These are phyloP conservation scores for Euborellia annulipes DNA, from an alignment of 1,140 invertebrate species.

Conservation along the genomic window DNA sequence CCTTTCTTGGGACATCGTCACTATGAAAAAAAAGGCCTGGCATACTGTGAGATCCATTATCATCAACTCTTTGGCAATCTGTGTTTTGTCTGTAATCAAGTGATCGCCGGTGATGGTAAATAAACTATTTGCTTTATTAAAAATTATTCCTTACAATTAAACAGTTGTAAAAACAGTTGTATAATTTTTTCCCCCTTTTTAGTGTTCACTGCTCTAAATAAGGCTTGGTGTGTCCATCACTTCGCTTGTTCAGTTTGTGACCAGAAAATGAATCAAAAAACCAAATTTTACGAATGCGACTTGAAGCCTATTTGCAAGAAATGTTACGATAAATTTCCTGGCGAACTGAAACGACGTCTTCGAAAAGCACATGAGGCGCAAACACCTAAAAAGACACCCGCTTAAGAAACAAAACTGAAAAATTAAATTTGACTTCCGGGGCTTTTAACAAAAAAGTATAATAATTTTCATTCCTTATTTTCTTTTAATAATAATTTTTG, in stretches of 20 bases:
- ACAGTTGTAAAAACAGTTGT: not conserved
- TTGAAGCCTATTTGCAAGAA: slow-evolving; percentile 96
- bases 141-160: not conserved
- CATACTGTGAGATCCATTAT: slow-evolving; percentile 99
- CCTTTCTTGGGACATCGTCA: slow-evolving; percentile 97
- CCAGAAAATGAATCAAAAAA: slow-evolving; percentile 93
- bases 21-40: slow-evolving; percentile 96
- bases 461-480: no score
- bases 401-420: no score
- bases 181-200: slow-evolving; percentile 22
- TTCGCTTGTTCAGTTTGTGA: slow-evolving; percentile 98
- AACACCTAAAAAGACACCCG: slow-evolving; percentile 34
- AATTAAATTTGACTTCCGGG: no score
- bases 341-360: slow-evolving; percentile 78
- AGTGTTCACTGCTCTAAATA: slow-evolving; percentile 97
- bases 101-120: slow-evolving; percentile 90
- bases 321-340: slow-evolving; percentile 94
- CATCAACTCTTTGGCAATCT: slow-evolving; percentile 97
- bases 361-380: slow-evolving; percentile 56
- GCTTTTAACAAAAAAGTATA: no score
- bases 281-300: slow-evolving; percentile 98
- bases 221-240: slow-evolving; percentile 99
- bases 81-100: slow-evolving; percentile 97
- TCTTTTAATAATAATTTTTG: no score
- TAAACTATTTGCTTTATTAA: not conserved